Conservation (phyloP, 2,113 vertebrate species). For the Myiagra hebetior region DNA sequence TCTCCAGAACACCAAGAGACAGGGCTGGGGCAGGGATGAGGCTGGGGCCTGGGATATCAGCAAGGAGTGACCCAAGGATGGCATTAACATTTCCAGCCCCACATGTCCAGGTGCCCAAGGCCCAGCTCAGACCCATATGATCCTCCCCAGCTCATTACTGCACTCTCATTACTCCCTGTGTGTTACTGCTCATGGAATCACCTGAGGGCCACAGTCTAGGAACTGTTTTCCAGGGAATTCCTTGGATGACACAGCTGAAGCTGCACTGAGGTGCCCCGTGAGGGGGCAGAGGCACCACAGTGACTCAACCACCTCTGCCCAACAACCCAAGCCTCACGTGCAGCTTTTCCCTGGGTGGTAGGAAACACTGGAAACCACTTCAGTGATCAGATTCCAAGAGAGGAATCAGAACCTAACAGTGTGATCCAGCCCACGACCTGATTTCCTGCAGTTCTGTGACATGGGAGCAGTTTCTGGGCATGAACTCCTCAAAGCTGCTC, state of each 20-base stretch:
- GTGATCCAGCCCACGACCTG: neutral
- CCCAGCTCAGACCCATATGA: neutral
- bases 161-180: neutral
- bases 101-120: neutral
- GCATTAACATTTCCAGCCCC: neutral
- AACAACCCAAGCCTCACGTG: fast-evolving
- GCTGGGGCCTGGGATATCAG: too few species aligned
- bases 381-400: neutral
- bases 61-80: neutral
- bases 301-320: neutral
- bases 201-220: neutral
- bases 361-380: neutral
- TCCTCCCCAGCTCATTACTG: neutral
- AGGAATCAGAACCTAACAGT: fast-evolving
- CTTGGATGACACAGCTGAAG: neutral
- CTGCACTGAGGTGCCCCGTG: neutral
- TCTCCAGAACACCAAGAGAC: neutral
- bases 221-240: constrained; percentile 10
- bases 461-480: neutral
- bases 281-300: neutral
- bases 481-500: neutral
- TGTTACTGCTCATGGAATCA: neutral
- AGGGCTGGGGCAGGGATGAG: neutral
- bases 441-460: neutral
- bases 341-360: neutral